Conservation (phyloP, 2,888 invertebrate species). For the Caenorhabditis zanzibari region DNA sequence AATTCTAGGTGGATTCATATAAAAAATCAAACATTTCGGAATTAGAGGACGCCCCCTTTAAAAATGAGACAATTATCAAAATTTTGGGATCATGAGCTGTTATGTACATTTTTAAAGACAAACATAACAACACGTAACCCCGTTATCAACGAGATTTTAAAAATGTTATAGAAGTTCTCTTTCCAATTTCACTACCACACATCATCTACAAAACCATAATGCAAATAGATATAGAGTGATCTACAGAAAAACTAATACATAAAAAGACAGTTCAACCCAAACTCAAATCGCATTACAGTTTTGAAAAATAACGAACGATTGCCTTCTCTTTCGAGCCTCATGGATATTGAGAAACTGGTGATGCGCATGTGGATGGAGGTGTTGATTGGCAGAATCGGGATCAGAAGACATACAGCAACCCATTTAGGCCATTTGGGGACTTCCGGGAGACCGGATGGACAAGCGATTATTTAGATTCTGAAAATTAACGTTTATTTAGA, state of each 20-base stretch:
- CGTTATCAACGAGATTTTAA: no score
- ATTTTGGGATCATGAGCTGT: no score
- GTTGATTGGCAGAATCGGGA: slow-evolving; percentile 57
- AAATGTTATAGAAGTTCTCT: not conserved
- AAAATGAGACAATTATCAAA: no score
- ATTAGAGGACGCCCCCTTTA: no score
- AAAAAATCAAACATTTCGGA: no score
- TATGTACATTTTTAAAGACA: no score
- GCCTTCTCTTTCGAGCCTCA: slow-evolving; percentile 72
- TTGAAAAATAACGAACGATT: slow-evolving; percentile 72
- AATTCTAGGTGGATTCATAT: no score
- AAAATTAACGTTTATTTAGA: not conserved
- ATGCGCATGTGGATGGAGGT: slow-evolving; percentile 56
- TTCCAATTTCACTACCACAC: not conserved
- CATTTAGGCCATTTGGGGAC: slow-evolving; percentile 64
- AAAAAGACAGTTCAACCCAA: not conserved
- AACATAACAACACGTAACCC: no score
- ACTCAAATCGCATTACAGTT: slow-evolving; percentile 50
- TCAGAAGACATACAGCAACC: slow-evolving; percentile 75
- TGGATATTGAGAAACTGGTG: slow-evolving; percentile 65
- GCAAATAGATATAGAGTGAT: not conserved
- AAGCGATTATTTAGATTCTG: not conserved
- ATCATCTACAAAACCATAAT: not conserved
- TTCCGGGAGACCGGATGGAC: not conserved
- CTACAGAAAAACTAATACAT: not conserved